Conservation (phyloP, 2,888 invertebrate genomes). For the Pyralis farinalis region DNA sequence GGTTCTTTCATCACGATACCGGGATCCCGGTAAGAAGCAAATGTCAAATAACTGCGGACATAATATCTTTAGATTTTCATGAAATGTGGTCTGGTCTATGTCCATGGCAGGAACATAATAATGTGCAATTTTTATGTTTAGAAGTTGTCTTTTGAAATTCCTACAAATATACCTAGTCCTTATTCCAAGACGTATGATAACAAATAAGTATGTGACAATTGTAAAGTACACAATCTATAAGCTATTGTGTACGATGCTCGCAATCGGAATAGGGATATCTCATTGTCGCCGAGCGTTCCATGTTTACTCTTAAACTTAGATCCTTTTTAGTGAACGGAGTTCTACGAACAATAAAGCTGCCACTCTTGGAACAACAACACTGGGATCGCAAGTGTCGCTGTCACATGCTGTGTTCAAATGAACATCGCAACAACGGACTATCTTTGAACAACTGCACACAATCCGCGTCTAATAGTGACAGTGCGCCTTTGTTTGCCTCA, state of each 20-base stretch:
- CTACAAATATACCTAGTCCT: background rate
- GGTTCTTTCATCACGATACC: no score
- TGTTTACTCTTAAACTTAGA: constrained; percentile 12
- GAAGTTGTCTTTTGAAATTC: background rate
- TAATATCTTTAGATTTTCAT: no score
- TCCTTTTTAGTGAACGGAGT: constrained; percentile 12
- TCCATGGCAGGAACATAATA: no score
- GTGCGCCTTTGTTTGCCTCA: constrained; percentile 21
- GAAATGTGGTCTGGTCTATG: no score
- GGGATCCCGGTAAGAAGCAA: no score
- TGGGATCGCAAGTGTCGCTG: constrained; percentile 33
- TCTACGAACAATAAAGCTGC: constrained; percentile 29
- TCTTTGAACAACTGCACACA: constrained; percentile 29
- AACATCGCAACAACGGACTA: constrained; percentile 27
- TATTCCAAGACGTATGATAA: constrained; percentile 1
- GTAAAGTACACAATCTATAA: constrained; percentile 5
- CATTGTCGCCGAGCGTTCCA: constrained; percentile 8
- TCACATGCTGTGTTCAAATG: constrained; percentile 36
- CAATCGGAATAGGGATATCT: constrained; percentile 9
- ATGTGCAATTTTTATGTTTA: no score
- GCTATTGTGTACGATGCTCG: constrained; percentile 6
- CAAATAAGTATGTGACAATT: constrained; percentile 6
- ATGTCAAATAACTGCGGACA: no score
- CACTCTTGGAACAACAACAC: constrained; percentile 26
- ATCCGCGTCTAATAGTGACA: constrained; percentile 32